A percentile compares a stretch with the other conserved stretches of the same genome.
phyloP scores from a whole-genome alignment of 2,797 vertebrate species.

The Bovichtus variegatus region DNA sequence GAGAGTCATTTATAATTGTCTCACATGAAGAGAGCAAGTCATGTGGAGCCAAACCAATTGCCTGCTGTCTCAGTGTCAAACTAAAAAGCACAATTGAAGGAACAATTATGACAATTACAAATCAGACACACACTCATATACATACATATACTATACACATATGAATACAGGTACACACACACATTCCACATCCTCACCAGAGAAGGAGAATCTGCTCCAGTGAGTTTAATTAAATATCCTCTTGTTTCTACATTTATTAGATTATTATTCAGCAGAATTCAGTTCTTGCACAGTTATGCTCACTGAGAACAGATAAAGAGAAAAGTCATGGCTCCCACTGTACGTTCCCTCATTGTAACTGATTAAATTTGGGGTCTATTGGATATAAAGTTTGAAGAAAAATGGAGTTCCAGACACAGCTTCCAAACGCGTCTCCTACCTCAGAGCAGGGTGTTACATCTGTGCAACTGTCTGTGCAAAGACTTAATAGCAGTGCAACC shows the following conservation, averaged over 20 bases:
- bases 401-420: not conserved
- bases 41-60: conserved; percentile 29
- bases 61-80: conserved; percentile 32
- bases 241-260: conserved; percentile 9
- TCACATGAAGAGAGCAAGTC: not conserved
- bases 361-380: conserved; percentile 21
- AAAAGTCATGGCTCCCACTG: not conserved
- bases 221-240: conserved; percentile 51
- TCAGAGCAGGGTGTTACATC: conserved; percentile 1
- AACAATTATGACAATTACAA: conserved; percentile 35
- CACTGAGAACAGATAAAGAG: conserved; percentile 24
- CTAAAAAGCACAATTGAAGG: conserved; percentile 35
- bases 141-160: not conserved
- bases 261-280: conserved; percentile 39
- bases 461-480: conserved; percentile 9
- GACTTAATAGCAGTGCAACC: not conserved
- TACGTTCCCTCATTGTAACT: not conserved
- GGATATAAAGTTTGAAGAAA: conserved; percentile 17
- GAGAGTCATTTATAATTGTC: not conserved
- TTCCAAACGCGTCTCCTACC: not conserved
- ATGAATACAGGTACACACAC: not conserved
- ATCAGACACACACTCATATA: not conserved
- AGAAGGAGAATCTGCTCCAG: conserved; percentile 18
- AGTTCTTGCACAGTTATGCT: conserved; percentile 18
- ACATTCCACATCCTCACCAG: not conserved